Percentiles rank a stretch among this genome's conserved stretches.
phyloP scores from a whole-genome alignment of 2,888 invertebrate genomes.

The Drosophila anceps region DNA sequence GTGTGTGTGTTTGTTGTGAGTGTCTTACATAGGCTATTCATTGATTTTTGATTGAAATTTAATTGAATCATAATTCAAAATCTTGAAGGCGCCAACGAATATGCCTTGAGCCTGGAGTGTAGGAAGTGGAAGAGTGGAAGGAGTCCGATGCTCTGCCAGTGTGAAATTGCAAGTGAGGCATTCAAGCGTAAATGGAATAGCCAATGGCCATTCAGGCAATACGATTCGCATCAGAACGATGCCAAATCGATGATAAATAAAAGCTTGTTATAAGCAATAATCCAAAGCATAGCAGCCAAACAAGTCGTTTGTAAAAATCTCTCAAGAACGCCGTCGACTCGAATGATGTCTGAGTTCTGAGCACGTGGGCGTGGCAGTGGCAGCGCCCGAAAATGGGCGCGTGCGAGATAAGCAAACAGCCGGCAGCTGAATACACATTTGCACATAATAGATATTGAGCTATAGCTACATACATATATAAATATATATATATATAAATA shows the following conservation, averaged over 20 bases:
- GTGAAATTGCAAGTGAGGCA: slow-evolving; percentile 50
- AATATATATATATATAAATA: slow-evolving; percentile 1
- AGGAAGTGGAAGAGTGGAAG: neutral
- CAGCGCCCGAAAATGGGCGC: slow-evolving; percentile 40
- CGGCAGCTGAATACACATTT: slow-evolving; percentile 55
- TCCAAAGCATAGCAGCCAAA: slow-evolving; percentile 60
- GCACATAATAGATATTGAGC: slow-evolving; percentile 55
- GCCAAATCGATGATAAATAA: slow-evolving; percentile 78
- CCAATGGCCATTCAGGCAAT: slow-evolving; percentile 47
- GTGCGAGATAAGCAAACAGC: slow-evolving; percentile 55
- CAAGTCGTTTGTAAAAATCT: slow-evolving; percentile 56
- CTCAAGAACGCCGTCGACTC: slow-evolving; percentile 20
- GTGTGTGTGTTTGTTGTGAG: neutral
- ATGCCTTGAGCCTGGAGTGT: neutral
- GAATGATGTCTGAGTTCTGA: slow-evolving; percentile 1
- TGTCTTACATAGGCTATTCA: slow-evolving; percentile 55
- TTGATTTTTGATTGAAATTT: slow-evolving; percentile 76
- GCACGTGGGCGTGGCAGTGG: slow-evolving; percentile 20
- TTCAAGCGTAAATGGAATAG: slow-evolving; percentile 45
- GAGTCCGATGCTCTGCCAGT: slow-evolving; percentile 1
- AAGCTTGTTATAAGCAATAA: slow-evolving; percentile 74
- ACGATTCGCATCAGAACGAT: slow-evolving; percentile 49
- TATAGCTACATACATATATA: slow-evolving; percentile 15
- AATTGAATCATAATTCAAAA: slow-evolving; percentile 74
- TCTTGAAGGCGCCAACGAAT: slow-evolving; percentile 14